phyloP scores from a whole-genome alignment of 2,888 invertebrate genomes.

The Cosmorhoe ocellata region DNA sequence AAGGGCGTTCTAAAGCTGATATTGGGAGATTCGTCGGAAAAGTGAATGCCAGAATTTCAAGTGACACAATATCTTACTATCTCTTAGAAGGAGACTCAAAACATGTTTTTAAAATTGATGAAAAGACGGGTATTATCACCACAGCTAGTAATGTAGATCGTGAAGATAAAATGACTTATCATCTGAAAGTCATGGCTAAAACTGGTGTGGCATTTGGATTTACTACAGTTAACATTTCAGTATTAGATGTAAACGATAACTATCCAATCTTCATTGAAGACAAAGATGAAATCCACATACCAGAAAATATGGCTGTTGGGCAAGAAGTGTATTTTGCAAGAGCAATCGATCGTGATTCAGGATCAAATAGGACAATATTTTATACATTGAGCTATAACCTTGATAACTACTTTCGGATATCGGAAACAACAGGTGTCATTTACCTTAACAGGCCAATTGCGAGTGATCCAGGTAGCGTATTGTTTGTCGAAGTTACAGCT shows the following conservation, averaged over 20 bases:
- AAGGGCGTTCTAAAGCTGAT: constrained; percentile 83
- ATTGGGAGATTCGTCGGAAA: constrained; percentile 89
- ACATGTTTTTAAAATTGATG: constrained; percentile 90
- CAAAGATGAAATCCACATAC: constrained; percentile 89
- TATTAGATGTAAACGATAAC: constrained; percentile 96
- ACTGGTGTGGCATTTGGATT: constrained; percentile 89
- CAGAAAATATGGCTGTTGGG: constrained; percentile 96
- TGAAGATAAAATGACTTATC: constrained; percentile 89
- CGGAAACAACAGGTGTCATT: constrained; percentile 93
- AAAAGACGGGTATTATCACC: constrained; percentile 88
- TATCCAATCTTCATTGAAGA: constrained; percentile 91
- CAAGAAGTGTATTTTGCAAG: constrained; percentile 95
- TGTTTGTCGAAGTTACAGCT: constrained; percentile 91
- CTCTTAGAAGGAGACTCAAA: constrained; percentile 91
- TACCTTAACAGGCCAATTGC: constrained; percentile 91
- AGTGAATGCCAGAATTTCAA: constrained; percentile 84
- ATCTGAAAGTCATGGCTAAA: constrained; percentile 90
- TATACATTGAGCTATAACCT: constrained; percentile 92
- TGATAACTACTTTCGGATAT: constrained; percentile 91
- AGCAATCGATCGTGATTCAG: constrained; percentile 93
- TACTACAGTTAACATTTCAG: constrained; percentile 89
- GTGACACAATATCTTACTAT: constrained; percentile 86
- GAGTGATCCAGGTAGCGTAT: constrained; percentile 86
- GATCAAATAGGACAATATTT: constrained; percentile 92
- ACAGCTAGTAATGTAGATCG: constrained; percentile 92